Evolutionary conservation across 2,888 invertebrate genomes (phyloP), one percentile per base, ranked within the genome.

Genomic region (Caenorhabditis zanzibari): DNA sequence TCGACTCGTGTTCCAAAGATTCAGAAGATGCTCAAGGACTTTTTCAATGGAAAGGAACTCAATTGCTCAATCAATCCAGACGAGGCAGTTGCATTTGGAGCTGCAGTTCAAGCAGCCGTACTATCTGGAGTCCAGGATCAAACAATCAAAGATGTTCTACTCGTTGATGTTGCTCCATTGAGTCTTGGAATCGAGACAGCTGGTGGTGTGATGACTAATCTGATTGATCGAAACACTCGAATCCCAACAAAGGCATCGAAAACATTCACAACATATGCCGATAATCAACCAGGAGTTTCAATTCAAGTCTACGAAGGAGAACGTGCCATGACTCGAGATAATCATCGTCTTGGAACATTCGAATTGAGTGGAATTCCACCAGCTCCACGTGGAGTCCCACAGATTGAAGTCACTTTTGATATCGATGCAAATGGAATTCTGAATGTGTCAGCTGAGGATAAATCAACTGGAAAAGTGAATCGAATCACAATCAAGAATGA

Each of bases 1-100:
- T 98, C 97, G 54, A 98, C 98, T 32, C 96, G 98, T 93, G 98
- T 98, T 92, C 98, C 98, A 73, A 98, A 97, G 94, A 96, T 98
- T 90, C 97, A 98, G 94, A 97, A 97, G 93, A 94, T 98, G 77
- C 94, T 98, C 81, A 96, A 97, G 93, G 93, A 93, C 83, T 93
- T 92, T 85, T 97, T 97, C 94, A 96, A 96, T 88, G 96, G 96
- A 32, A 97, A 63, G 63, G 63, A 63, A 44, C 26, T 63, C 44
- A 63, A 63, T 10, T 63, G 63, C 26, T 63, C 63, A 63, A 63
- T 63, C 44, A 63, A 63, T 63, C 63, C 63, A 7, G 63, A 63
- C 24, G 63, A 63, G 44, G 63, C 63, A 16, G 63, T 63, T 63
- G 63, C 63, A 47, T 63, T 63, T 24, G 63, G 63, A 44, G 63